Percentiles rank a stretch among this genome's conserved stretches.
These are phyloP conservation scores for Cistogaster globosa DNA, from an alignment of 2,888 invertebrate genomes.

Conservation along the genomic window DNA sequence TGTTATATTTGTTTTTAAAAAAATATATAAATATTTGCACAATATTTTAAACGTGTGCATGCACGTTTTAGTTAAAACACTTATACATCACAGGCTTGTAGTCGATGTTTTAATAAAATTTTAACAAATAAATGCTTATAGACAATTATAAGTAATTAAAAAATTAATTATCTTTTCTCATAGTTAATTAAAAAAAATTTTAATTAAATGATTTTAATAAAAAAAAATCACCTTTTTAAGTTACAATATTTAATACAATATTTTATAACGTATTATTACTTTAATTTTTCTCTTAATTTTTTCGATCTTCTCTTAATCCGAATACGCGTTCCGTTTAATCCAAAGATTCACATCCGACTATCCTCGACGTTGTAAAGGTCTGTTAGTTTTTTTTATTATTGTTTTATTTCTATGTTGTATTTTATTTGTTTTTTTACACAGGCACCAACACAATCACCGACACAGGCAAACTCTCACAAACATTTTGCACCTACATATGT, in stretches of 20 bases:
- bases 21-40: neutral
- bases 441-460: neutral
- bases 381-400: conserved; percentile 34
- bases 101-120: too few species aligned
- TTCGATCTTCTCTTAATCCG: conserved; percentile 49
- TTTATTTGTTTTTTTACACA: conserved; percentile 32
- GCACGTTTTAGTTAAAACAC: neutral
- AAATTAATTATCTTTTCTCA: too few species aligned
- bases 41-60: neutral
- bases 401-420: conserved; percentile 45
- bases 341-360: conserved; percentile 70
- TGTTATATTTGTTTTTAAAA: neutral
- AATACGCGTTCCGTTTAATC: conserved; percentile 60
- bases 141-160: too few species aligned
- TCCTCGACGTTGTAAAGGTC: conserved; percentile 67
- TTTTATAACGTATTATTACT: conserved; percentile 13
- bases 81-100: neutral
- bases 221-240: too few species aligned
- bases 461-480: conserved; percentile 13
- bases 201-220: neutral
- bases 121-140: too few species aligned
- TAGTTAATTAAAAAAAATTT: neutral
- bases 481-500: conserved; percentile 8
- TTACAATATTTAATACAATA: neutral
- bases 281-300: neutral